phyloP scores from a whole-genome alignment of 2,797 vertebrate species.

The Phyllotis vaccarum region DNA sequence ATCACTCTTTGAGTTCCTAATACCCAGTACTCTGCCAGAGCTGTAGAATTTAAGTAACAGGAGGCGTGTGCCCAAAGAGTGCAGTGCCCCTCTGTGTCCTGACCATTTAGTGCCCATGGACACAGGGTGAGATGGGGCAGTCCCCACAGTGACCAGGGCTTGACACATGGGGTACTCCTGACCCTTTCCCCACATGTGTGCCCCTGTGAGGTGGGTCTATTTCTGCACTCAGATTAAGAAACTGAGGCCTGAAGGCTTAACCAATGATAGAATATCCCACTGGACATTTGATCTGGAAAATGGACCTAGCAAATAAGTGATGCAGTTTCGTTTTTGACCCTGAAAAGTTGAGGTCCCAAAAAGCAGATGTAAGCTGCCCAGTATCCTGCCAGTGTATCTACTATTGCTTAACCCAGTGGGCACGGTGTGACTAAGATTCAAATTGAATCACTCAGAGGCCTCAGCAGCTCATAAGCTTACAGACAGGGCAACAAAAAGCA shows the following conservation, averaged over 20 bases:
- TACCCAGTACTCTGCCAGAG: constrained; percentile 82
- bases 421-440: not conserved
- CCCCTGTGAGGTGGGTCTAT: not conserved
- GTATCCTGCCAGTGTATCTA: fast-evolving
- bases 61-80: constrained; percentile 54
- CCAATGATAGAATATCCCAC: not conserved
- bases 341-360: not conserved
- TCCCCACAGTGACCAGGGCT: not conserved
- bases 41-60: constrained; percentile 74
- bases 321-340: not conserved
- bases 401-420: fast-evolving
- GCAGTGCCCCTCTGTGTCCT: not conserved
- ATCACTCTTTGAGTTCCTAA: constrained; percentile 85
- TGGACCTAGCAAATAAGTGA: not conserved
- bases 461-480: not conserved
- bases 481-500: not conserved
- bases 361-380: fast-evolving
- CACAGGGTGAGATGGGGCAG: not conserved
- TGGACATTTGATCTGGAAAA: not conserved
- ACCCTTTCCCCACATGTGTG: not conserved
- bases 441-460: not conserved
- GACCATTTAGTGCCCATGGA: not conserved
- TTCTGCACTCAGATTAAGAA: not conserved
- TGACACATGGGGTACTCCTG: not conserved
- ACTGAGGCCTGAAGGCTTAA: not conserved